phyloP scores from a whole-genome alignment of 2,888 invertebrate genomes.

The Cartodere bifasciata region DNA sequence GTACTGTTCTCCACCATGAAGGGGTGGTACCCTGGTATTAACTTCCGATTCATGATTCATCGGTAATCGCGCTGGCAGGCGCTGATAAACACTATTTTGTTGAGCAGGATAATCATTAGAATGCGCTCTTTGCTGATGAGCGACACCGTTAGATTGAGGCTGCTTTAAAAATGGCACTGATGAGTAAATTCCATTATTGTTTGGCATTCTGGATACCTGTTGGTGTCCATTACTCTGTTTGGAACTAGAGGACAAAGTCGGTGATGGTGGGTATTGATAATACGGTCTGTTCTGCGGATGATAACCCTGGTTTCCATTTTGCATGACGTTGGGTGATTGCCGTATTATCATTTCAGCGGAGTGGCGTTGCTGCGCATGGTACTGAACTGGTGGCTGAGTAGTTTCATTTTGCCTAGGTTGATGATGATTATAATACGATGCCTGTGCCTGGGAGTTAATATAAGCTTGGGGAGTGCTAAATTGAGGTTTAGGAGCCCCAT shows the following conservation, averaged over 20 bases:
- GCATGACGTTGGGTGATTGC: constrained; percentile 19
- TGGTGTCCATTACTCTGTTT: constrained; percentile 5
- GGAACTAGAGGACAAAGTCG: constrained; percentile 12
- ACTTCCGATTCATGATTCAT: constrained; percentile 13
- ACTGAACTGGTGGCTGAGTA: no score
- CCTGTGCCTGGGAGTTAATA: no score
- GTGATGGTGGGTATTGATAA: constrained; percentile 30
- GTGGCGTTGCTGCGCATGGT: no score
- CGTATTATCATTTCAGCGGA: no score
- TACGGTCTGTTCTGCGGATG: constrained; percentile 11
- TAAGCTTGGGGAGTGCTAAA: no score
- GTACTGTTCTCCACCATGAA: constrained; percentile 22
- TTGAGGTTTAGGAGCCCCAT: no score
- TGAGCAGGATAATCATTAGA: constrained; percentile 6
- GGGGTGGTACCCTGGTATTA: constrained; percentile 29
- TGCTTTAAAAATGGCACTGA: constrained; percentile 8
- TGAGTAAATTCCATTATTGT: constrained; percentile 6
- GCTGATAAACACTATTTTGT: constrained; percentile 8
- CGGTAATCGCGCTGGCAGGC: constrained; percentile 6
- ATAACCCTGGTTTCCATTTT: constrained; percentile 6
- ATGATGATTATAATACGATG: no score
- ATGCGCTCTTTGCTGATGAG: constrained; percentile 11
- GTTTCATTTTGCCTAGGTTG: no score
- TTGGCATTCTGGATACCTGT: constrained; percentile 8
- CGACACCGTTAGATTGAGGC: constrained; percentile 8